Evolutionary conservation across 1,140 invertebrate species (phyloP).

Genomic region (Cyphomyrmex costatus): DNA sequence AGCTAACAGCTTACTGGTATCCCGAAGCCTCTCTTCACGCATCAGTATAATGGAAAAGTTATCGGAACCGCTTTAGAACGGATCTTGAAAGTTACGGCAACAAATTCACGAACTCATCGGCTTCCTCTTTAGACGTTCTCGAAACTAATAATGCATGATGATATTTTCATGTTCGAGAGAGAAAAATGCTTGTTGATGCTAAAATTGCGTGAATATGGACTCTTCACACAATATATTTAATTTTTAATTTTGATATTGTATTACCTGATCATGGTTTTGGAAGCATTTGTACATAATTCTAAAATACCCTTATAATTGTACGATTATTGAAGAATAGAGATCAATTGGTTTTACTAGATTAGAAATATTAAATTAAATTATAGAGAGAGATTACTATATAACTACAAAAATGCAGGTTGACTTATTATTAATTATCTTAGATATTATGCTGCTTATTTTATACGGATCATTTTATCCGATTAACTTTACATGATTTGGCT

Average conservation of each 20-base stretch:
- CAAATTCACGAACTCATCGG: conserved; percentile 51
- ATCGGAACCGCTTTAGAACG: conserved; percentile 46
- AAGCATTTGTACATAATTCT: neutral
- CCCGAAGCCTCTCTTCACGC: neutral
- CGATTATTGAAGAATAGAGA: neutral
- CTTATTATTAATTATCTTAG: conserved; percentile 22
- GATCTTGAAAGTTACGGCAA: conserved; percentile 36
- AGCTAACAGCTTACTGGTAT: conserved; percentile 16
- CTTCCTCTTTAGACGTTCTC: conserved; percentile 25
- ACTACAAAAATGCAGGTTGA: neutral
- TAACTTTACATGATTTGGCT: conserved; percentile 9
- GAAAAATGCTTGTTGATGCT: neutral
- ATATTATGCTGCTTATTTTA: neutral
- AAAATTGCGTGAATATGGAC: too few relatives aligned
- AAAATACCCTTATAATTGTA: neutral
- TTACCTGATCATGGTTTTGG: neutral
- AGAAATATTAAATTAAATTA: neutral
- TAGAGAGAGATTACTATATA: neutral
- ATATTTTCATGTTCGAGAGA: neutral
- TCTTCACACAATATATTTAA: neutral
- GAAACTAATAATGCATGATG: conserved; percentile 38
- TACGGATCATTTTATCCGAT: neutral
- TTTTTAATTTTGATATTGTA: neutral
- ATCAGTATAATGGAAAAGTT: conserved; percentile 63
- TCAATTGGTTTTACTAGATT: neutral